Percentiles rank a stretch among this genome's conserved stretches.
phyloP scores from a whole-genome alignment of 2,797 vertebrate genomes.

The Oreortyx pictus region DNA sequence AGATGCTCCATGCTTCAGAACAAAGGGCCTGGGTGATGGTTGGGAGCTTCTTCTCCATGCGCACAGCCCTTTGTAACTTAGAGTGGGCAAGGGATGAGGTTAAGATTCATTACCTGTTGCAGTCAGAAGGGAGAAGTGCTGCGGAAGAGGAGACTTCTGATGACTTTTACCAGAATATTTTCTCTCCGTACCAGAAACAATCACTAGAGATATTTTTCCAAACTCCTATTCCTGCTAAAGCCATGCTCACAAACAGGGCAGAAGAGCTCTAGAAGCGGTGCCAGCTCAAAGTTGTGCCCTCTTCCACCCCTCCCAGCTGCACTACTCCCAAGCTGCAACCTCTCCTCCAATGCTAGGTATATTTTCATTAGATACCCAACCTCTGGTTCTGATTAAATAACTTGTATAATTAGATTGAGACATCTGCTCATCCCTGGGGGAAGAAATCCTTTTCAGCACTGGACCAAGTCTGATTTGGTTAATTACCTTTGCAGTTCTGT shows the following conservation, averaged over 20 bases:
- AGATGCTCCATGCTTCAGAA: neutral
- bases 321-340: neutral
- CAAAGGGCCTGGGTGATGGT: accelerated
- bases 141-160: neutral
- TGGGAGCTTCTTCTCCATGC: neutral
- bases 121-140: neutral
- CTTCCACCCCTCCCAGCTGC: neutral
- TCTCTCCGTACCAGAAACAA: neutral
- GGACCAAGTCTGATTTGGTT: slow-evolving; percentile 52
- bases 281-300: accelerated
- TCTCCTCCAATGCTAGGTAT: neutral
- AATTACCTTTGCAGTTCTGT: slow-evolving; percentile 59
- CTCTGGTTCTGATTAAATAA: slow-evolving; percentile 68
- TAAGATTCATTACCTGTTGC: neutral
- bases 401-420: slow-evolving; percentile 61
- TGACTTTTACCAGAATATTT: neutral
- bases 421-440: slow-evolving; percentile 57
- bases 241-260: accelerated
- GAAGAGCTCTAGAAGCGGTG: neutral
- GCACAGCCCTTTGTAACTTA: neutral
- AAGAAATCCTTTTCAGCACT: slow-evolving; percentile 61
- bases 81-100: neutral
- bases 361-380: slow-evolving; percentile 32
- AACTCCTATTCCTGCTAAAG: neutral
- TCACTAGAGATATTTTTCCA: neutral